Percentiles rank a stretch among this genome's conserved stretches.
Evolutionary conservation across 2,113 vertebrate species (phyloP).

Genomic region (Sus scrofa): DNA sequence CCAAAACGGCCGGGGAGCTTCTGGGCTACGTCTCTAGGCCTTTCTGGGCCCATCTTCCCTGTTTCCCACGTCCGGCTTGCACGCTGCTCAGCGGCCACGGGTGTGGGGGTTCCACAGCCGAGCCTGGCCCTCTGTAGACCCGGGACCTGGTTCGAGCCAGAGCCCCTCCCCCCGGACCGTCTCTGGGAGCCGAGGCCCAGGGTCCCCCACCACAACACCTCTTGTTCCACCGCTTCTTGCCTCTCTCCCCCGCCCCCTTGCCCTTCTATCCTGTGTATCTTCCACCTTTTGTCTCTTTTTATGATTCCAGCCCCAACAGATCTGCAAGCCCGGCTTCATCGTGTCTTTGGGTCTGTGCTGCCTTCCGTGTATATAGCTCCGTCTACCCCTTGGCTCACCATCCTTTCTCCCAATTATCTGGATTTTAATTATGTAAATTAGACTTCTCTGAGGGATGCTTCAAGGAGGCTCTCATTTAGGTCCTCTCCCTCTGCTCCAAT

Average conservation of each 20-base stretch:
- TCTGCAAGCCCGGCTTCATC: background rate
- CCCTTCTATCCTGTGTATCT: background rate
- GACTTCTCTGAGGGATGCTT: constrained; percentile 63
- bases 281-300: background rate
- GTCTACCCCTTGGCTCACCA: background rate
- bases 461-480: background rate
- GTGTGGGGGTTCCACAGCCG: background rate
- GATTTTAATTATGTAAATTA: constrained; percentile 68
- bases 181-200: background rate
- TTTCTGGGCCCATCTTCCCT: background rate
- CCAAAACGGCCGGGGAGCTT: background rate
- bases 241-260: fast-evolving
- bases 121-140: background rate
- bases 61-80: background rate
- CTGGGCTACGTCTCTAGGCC: background rate
- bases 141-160: background rate
- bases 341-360: background rate
- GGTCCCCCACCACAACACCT: background rate
- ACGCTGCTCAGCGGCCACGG: background rate
- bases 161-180: background rate
- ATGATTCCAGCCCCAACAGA: background rate
- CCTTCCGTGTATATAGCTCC: background rate
- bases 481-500: background rate
- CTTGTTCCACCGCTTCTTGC: background rate
- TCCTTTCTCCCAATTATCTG: constrained; percentile 45